Base-by-base conservation (phyloP, 2,888 invertebrate genomes). In the Rhorus exstirpatorius region DNA sequence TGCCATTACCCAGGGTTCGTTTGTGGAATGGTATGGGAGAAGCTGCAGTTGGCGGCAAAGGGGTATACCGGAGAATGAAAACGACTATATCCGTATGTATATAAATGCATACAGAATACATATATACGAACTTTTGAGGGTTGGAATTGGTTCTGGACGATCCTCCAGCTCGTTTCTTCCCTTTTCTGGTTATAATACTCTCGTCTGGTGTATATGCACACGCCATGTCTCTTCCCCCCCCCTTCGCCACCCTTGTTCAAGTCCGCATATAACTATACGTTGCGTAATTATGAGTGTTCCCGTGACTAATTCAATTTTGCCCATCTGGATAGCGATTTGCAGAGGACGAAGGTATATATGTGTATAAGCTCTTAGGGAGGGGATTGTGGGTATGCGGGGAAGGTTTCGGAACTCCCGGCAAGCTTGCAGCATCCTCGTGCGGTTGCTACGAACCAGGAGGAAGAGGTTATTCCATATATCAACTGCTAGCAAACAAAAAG, bases 251-350 rank as follows among this genome's bases (percentile, higher is more conserved):
- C 14, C 41, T 35, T 19, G 7, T 26, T 24, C 51, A 41, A 35
- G n/a, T 46, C 19, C 14, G 38, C n/a, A 44, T 49, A 67, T 83
- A 51, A 51, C 77, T 78, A 61, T 44, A 35, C 46, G 58, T 75
- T 65, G 67, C 85, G 85, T 86, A 89, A 88, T 88, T 89, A 88
- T 85, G 86, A 87, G 84, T 85, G 86, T 84, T 81, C 79, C 86
- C 68, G 81, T 83, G 84, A 88, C 86, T 88, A 87, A 89, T 89
- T 89, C 84, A 87, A 88, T 89, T 88, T 86, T 85, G 79, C 71
- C 87, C 86, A 85, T 84, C 87, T 86, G 88, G 68, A 75, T 83
- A 72, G 85, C 86, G 87, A 89, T 87, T 88, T 87, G 84, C 85
- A 84, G 81, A 53, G 8, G 12, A 53, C 8, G 17, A 31, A 38